Base-by-base conservation (phyloP, 2,888 invertebrate genomes). In the Lycaena phlaeas region DNA sequence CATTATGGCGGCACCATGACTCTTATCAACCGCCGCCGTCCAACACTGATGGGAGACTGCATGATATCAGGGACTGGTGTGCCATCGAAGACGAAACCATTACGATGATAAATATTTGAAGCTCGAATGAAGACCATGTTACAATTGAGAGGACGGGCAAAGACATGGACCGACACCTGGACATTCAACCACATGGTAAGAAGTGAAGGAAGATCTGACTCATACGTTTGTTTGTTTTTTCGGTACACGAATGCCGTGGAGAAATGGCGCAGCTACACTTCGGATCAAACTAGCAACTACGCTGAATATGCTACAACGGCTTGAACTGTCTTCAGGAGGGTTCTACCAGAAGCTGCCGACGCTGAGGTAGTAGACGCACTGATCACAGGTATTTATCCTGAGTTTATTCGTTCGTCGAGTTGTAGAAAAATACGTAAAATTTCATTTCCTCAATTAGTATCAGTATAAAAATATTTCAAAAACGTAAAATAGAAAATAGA, bases 91-190 rank as follows among this genome's bases (percentile, higher is more conserved):
- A 31, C 10, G 10, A 31, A 10, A 14, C 31, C 9, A 31, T 31
- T 17, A 2, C 10, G n/a, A 17, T 4, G 2, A 15, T 14, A 7
- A 15, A 27, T 17, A 42, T 44, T 28, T 14, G n/a, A 49, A 36
- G 46, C 45, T 15, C 42, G 46, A 4, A 45, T 51, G 48, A 51
- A 46, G 36, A 42, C 49, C 18, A 49, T 48, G 5, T 36, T 48
- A 4, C 49, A 46, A 27, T 28, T 49, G 4, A 41, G 29, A 43
- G 46, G 52, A 17, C 22, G 48, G 27, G 48, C 48, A 4, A 49
- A 48, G 17, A 48, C 38, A 14, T 48, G 49, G 45, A 46, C 48
- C 6, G 49, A 50, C 31, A 49, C 43, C 4, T 50, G 51, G 46
- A 2, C 41, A 40, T 14, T 45, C 51, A 1, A 49, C 46, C 4